Percentiles rank a stretch among this genome's conserved stretches.
These are phyloP conservation scores for Lycia hirtaria DNA, from an alignment of 2,888 invertebrate species.

Conservation along the genomic window DNA sequence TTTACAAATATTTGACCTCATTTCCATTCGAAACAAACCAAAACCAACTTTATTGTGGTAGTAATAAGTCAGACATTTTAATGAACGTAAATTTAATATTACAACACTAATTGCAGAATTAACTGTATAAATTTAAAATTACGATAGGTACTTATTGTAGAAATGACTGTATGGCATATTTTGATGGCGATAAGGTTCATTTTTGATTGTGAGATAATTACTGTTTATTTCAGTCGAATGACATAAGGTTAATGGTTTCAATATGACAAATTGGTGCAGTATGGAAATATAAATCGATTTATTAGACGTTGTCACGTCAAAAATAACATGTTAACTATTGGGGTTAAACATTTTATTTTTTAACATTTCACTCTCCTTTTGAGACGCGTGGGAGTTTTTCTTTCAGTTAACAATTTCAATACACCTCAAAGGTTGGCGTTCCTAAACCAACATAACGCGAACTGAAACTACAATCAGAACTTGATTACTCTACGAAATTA, in stretches of 20 bases:
- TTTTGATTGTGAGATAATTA: neutral
- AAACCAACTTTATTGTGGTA: neutral
- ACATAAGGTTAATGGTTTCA: slow-evolving; percentile 11
- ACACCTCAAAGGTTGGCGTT: neutral
- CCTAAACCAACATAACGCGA: slow-evolving; percentile 11
- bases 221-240: neutral
- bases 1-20: slow-evolving; percentile 2
- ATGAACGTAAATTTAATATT: neutral
- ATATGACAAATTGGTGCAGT: slow-evolving; percentile 5
- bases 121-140: neutral
- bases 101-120: no score
- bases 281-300: neutral
- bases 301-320: no score
- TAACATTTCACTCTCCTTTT: no score
- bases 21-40: neutral
- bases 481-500: slow-evolving; percentile 5
- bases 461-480: neutral
- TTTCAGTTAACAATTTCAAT: no score
- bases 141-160: neutral
- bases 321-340: no score
- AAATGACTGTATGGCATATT: neutral
- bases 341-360: no score
- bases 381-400: no score
- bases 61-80: neutral
- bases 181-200: neutral